A percentile compares a stretch with the other conserved stretches of the same genome.
phyloP scores from a whole-genome alignment of 2,888 invertebrate species.

The Coleophora flavipennella region DNA sequence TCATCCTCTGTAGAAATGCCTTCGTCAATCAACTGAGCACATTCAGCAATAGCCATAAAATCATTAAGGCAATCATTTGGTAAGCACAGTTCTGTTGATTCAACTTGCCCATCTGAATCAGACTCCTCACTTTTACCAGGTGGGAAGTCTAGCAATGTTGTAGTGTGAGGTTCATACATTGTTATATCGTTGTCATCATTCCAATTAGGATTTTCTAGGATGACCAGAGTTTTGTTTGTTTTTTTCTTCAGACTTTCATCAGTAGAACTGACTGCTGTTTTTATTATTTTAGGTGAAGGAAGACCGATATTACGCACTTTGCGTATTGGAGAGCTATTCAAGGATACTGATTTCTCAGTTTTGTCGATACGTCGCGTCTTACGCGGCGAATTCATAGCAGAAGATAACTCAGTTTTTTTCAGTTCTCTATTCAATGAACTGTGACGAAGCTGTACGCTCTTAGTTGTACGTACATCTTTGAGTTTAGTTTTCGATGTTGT shows the following conservation, averaged over 20 bases:
- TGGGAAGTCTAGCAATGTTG: conserved; percentile 50
- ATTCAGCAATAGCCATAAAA: conserved; percentile 58
- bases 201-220: conserved; percentile 39
- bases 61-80: conserved; percentile 61
- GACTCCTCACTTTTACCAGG: conserved; percentile 55
- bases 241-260: conserved; percentile 58
- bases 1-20: conserved; percentile 48
- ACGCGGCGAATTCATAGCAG: conserved; percentile 55
- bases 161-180: conserved; percentile 66
- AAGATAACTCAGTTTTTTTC: conserved; percentile 48
- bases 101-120: conserved; percentile 53
- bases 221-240: conserved; percentile 39
- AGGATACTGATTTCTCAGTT: conserved; percentile 53
- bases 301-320: conserved; percentile 59
- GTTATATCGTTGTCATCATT: conserved; percentile 58
- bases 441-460: conserved; percentile 50
- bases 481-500: conserved; percentile 38
- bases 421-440: conserved; percentile 56
- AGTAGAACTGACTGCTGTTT: conserved; percentile 42
- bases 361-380: conserved; percentile 63
- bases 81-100: conserved; percentile 55
- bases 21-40: conserved; percentile 39
- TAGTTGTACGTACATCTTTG: conserved; percentile 49
- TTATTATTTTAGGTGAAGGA: conserved; percentile 39
- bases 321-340: conserved; percentile 63